phyloP scores from a whole-genome alignment of 1,140 invertebrate species.

The Nasonia longicornis region DNA sequence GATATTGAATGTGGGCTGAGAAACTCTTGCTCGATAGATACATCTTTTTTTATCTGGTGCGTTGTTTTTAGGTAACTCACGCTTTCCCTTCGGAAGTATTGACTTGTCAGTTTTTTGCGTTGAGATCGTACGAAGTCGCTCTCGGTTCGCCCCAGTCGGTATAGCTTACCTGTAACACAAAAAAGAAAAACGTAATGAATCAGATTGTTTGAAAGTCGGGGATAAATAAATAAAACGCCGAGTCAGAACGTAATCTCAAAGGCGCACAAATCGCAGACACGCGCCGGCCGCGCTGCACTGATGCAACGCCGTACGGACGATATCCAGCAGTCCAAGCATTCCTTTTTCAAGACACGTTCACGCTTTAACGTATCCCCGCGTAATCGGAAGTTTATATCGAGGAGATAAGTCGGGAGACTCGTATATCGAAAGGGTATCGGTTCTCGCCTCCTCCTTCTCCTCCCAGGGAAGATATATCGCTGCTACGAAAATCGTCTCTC shows the following conservation, averaged over 20 bases:
- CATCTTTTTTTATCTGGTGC: too few species aligned
- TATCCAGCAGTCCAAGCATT: constrained; percentile 28
- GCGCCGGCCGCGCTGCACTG: neutral
- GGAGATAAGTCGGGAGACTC: constrained; percentile 29
- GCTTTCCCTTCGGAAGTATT: constrained; percentile 22
- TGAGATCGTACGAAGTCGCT: neutral
- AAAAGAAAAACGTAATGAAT: neutral
- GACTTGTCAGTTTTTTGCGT: constrained; percentile 38
- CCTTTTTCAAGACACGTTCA: constrained; percentile 33
- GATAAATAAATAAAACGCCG: neutral
- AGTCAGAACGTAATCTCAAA: neutral
- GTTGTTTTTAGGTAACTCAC: constrained; percentile 16
- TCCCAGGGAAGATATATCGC: too few species aligned
- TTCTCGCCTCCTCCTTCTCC: neutral
- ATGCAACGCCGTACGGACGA: neutral
- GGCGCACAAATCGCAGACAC: neutral
- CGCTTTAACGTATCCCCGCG: constrained; percentile 26
- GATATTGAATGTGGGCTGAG: too few species aligned
- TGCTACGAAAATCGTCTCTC: neutral
- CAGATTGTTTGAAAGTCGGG: neutral
- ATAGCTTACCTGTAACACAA: constrained; percentile 43
- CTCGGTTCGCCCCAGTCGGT: neutral
- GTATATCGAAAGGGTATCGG: constrained; percentile 15
- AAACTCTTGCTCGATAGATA: too few species aligned
- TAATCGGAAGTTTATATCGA: constrained; percentile 37